Evolutionary conservation across 1,140 invertebrate genomes (phyloP).

Genomic region (Neotoxoptera formosana): DNA sequence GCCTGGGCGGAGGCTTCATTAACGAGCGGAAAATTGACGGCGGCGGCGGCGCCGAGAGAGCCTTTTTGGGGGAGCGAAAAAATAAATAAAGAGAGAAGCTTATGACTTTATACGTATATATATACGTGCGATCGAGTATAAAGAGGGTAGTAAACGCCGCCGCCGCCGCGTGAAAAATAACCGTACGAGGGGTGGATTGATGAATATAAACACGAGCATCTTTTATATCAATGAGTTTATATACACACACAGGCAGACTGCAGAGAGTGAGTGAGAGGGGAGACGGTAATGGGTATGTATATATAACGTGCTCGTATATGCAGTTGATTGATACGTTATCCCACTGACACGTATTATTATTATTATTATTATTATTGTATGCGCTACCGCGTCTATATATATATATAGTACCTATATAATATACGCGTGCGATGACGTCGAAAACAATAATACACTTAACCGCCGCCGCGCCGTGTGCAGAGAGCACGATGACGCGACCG

Average conservation of each 20-base stretch:
- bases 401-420: too few relatives aligned
- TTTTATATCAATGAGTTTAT: slow-evolving; percentile 50
- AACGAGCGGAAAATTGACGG: slow-evolving; percentile 57
- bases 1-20: slow-evolving; percentile 56
- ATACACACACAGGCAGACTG: not conserved
- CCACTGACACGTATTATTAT: slow-evolving; percentile 32
- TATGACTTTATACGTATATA: slow-evolving; percentile 47
- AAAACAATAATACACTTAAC: slow-evolving; percentile 22
- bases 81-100: slow-evolving; percentile 52
- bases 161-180: slow-evolving; percentile 56
- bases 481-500: not conserved
- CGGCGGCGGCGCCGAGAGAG: slow-evolving; percentile 16
- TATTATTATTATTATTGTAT: slow-evolving; percentile 36
- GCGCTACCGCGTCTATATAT: not conserved
- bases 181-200: slow-evolving; percentile 40
- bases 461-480: too few relatives aligned
- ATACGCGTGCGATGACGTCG: not conserved
- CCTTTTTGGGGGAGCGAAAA: slow-evolving; percentile 51
- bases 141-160: slow-evolving; percentile 50
- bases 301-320: slow-evolving; percentile 15
- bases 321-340: slow-evolving; percentile 44
- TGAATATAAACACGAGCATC: slow-evolving; percentile 57
- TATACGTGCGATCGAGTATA: slow-evolving; percentile 10
- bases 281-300: slow-evolving; percentile 15
- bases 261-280: not conserved